Base-by-base conservation (phyloP, 1,140 invertebrate species). In the Steinernema feltiae region DNA sequence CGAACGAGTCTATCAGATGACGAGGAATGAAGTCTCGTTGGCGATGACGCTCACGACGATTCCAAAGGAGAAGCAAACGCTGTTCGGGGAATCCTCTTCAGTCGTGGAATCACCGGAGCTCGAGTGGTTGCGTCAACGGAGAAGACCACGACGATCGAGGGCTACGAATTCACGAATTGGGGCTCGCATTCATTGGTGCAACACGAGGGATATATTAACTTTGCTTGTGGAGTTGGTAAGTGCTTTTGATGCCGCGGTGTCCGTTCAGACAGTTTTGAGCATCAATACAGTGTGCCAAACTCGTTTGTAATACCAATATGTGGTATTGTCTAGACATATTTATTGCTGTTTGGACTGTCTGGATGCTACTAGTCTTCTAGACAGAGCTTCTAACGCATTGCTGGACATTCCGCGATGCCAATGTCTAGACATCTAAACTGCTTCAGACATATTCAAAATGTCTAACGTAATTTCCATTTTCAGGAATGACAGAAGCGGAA, bases 21-120 rank as follows among this genome's bases (percentile, higher is more conserved):
- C 72, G 1, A 73, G 74, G 17, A 79, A 79, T 48, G 35, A 74
- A 1, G 74, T 79, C 72, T 75, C 41, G 21, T 72, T 72, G 32
- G 78, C 78, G n/a, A 79, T 79, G 76, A 79, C 78, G 17, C 72
- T 79, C 0, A 71, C 30, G 3, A 74, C 78, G 29, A 78, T 79
- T 71, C 78, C 78, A 76, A 46, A 48, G 0, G 32, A 32, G 2
- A 78, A 79, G 32, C 78, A 79, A 46, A 71, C 76, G 17, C 32
- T 79, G 7, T 79, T 80, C 53, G 79, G 79, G 24, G 31, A 29
- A 63, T 79, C 32, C 75, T 80, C 0, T 80, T 80, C 46, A 30
- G 63, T 15, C 21, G 78, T 35, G 77, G 78, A 31, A 76, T 78
- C 30, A 80, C 79, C 3, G 79, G 79, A 30, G 79, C 79, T 2